Base-by-base conservation (phyloP, 2,888 invertebrate species). In the Callimorpha dominula region DNA sequence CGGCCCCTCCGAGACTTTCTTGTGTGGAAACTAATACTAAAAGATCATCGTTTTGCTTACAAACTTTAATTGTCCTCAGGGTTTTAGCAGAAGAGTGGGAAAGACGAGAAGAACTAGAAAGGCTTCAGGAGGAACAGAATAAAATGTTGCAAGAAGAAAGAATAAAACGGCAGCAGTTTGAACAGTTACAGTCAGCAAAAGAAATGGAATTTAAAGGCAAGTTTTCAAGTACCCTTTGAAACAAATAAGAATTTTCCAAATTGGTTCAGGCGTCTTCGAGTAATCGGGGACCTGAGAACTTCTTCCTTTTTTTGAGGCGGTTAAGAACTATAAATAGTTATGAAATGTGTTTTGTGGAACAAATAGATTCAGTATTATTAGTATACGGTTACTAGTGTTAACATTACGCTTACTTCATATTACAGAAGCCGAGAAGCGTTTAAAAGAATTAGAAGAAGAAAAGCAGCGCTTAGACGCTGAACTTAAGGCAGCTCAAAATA, bases 11-110 rank as follows among this genome's bases (percentile, higher is more conserved):
- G 2, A 0, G 17, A 11, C 20, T 62, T 20, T 62, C 8, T 40
- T 62, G 14, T 60, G 14, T 14, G 9, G 6, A 12, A 14, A 20
- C 4, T 12, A 49, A 12, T 46, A 12, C n/a, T 46, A 71, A n/a
- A 15, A 50, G 20, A 42, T 1, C 4, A n/a, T 1, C 4, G 20
- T 12, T 60, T 65, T 20, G 4, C 3, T 63, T 15, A 63, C 63
- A 50, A 1, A 50, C 20, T 14, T 50, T 65, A 17, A n/a, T 75
- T 78, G 17, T 68, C 77, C 75, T 60, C 81, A 96, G 96, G 81
- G 97, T 98, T 67, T 92, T 98, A 80, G 96, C 97, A 68, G 98
- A 98, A 93, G 98, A 98, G 94, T 98, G 98, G 97, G 98, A 98
- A 84, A 97, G 97, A 87, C 92, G 98, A 79, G 98, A 98, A 88